These are phyloP conservation scores for Leptatherina wallacei DNA, from an alignment of 2,797 vertebrate genomes.

Conservation along the genomic window DNA sequence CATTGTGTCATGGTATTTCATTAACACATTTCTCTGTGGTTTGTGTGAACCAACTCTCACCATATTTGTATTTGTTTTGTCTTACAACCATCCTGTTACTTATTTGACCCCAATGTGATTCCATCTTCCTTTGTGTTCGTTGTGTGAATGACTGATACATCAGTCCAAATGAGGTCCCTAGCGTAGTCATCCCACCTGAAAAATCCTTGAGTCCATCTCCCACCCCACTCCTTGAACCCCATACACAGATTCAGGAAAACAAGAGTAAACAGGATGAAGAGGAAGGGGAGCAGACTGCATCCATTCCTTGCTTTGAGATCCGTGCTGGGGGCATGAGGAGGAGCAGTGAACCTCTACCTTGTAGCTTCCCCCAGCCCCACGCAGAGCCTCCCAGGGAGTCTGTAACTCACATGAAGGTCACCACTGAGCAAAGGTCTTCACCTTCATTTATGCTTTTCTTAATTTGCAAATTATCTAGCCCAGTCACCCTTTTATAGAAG, in stretches of 20 bases:
- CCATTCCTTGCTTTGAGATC: conserved; percentile 38
- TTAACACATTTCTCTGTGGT: not conserved
- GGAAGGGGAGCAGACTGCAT: conserved; percentile 34
- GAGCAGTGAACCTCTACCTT: conserved; percentile 64
- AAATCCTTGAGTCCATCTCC: conserved; percentile 36
- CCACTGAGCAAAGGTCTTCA: conserved; percentile 70
- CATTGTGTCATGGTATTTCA: conserved; percentile 12
- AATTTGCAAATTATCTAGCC: conserved; percentile 9
- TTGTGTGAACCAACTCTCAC: not conserved
- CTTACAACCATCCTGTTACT: conserved; percentile 8
- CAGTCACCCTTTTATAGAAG: not conserved
- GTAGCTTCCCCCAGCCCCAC: conserved; percentile 39
- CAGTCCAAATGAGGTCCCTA: conserved; percentile 60
- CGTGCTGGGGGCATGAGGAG: conserved; percentile 51
- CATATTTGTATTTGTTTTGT: conserved; percentile 9
- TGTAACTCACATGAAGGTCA: conserved; percentile 46
- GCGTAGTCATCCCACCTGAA: conserved; percentile 44
- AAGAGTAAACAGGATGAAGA: conserved; percentile 37
- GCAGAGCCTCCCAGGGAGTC: conserved; percentile 44
- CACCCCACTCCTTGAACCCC: conserved; percentile 32
- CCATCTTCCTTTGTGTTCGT: conserved; percentile 14
- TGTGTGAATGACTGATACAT: conserved; percentile 23
- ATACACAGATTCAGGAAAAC: conserved; percentile 55
- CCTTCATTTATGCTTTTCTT: conserved; percentile 26
- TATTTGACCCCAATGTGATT: conserved; percentile 16